Evolutionary conservation across 1,140 invertebrate genomes (phyloP).

Genomic region (Brachionus rubens): DNA sequence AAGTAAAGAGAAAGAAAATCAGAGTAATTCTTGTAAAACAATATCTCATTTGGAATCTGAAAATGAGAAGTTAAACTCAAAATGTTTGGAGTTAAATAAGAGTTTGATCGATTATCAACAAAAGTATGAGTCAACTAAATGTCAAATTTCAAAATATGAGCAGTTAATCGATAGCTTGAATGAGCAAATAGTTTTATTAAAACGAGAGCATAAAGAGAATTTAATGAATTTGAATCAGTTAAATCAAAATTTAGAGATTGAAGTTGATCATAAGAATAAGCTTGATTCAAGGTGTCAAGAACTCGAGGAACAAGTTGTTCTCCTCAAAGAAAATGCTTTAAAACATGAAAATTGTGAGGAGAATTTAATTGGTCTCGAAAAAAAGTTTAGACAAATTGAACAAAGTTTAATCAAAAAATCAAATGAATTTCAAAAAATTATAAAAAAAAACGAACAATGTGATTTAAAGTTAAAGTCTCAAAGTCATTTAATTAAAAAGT

Average conservation of each 20-base stretch:
- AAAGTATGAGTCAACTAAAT: background rate
- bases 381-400: background rate
- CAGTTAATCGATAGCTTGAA: slow-evolving; percentile 9
- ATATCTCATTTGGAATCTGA: background rate
- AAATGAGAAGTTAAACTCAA: slow-evolving; percentile 14
- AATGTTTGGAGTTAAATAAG: background rate
- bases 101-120: background rate
- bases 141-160: background rate
- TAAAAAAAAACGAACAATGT: background rate
- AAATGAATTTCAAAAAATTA: background rate
- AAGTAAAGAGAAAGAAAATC: background rate
- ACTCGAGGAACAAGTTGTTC: background rate
- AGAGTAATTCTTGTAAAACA: background rate
- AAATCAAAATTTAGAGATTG: background rate
- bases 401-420: background rate
- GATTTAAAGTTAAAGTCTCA: background rate
- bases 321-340: background rate
- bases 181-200: background rate
- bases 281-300: background rate
- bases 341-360: background rate
- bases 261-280: background rate
- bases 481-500: background rate
- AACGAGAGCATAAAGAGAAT: background rate
- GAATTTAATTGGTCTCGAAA: background rate
- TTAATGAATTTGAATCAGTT: background rate